Conservation (phyloP, 2,797 vertebrate species). For the Propithecus deckenii region DNA sequence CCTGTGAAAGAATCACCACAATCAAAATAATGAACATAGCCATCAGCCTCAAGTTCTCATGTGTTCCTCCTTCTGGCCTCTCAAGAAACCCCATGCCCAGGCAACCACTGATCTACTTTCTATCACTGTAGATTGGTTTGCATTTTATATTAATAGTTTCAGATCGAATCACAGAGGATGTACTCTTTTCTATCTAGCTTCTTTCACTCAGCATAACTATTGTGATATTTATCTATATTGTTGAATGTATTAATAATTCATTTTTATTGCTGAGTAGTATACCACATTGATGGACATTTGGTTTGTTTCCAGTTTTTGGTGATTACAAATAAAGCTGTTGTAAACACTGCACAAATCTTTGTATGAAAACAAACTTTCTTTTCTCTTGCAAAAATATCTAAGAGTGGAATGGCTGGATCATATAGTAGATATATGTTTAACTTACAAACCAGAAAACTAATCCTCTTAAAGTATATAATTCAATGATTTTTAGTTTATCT, state of each 20-base stretch:
- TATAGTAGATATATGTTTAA: neutral
- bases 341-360: neutral
- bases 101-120: conserved; percentile 23
- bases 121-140: neutral
- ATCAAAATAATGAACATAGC: conserved; percentile 2
- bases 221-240: conserved; percentile 18
- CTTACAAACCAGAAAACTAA: neutral
- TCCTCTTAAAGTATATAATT: neutral
- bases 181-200: neutral
- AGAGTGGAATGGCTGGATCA: neutral
- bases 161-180: neutral
- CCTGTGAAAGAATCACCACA: neutral
- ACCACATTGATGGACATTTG: neutral
- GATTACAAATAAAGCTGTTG: conserved; percentile 45
- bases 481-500: neutral
- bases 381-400: conserved; percentile 15
- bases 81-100: neutral
- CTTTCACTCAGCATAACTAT: conserved; percentile 48
- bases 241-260: neutral
- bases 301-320: neutral
- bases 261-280: neutral
- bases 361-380: neutral
- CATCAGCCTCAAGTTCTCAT: neutral
- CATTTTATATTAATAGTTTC: neutral
- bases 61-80: neutral